Base-by-base conservation (phyloP, 2,113 vertebrate genomes). In the Scomber japonicus region DNA sequence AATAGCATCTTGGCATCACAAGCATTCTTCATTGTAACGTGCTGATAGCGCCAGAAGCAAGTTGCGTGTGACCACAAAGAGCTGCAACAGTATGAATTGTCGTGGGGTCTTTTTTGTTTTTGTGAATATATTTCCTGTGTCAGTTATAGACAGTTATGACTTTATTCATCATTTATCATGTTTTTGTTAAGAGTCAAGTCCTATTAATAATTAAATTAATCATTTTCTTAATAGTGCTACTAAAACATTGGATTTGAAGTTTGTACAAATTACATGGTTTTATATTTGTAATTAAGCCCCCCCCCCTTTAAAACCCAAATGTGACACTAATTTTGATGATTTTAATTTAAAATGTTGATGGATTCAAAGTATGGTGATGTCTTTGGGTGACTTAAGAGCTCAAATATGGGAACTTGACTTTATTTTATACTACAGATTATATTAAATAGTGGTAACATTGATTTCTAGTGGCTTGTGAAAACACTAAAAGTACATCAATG, bases 41-140 rank as follows among this genome's bases (percentile, higher is more conserved):
- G 79, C 63, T 61, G 78, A 74, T 67, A 27, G 17, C 16, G 62
- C 72, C 24, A n/a, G 45, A 45, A 68, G 73, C 51, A 69, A 27
- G 24, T 61, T 51, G 5, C 51, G 24, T 66, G 74, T 45, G 46
- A 46, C 49, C 17, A 10, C 49, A 21, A 55, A 72, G 13, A 71
- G 60, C 57, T 54, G 72, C 1, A 35, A 40, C 30, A 16, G 12
- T 16, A 44, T 61, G 17, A 75, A 59, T 60, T 27, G 35, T 53
- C 35, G 48, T 5, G 15, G 15, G n/a, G 21, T 49, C 21, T 4
- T 8, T 78, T 60, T 66, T 50, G 17, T 4, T 27, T 59, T 40
- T 35, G 31, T 35, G 31, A 35, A 35, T 35, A 35, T 46, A 31
- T 15, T 54, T 16, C n/a, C n/a, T 13, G 5, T 10, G 65, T 16